A percentile compares a stretch with the other conserved stretches of the same genome.
These are phyloP conservation scores for Hesperophylax magnus DNA, from an alignment of 1,140 invertebrate genomes.

Conservation along the genomic window DNA sequence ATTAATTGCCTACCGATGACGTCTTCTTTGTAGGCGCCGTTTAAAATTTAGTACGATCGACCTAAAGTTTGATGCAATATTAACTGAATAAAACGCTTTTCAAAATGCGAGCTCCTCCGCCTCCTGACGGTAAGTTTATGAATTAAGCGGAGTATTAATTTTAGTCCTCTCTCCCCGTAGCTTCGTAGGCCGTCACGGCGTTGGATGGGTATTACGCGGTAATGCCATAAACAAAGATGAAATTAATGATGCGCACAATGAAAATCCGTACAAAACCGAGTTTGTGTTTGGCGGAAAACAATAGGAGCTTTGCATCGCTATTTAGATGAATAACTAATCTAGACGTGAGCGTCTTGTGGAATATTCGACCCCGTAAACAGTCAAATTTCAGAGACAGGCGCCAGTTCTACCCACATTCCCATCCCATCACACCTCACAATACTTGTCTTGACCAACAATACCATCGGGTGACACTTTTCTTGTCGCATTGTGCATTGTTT, in stretches of 20 bases:
- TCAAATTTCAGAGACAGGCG: slow-evolving; percentile 40
- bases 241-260: slow-evolving; percentile 58
- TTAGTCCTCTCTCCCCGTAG: slow-evolving; percentile 36
- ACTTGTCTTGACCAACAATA: not conserved
- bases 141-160: slow-evolving; percentile 54
- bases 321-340: slow-evolving; percentile 56
- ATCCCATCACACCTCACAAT: not conserved
- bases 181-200: slow-evolving; percentile 27
- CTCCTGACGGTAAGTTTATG: slow-evolving; percentile 38
- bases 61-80: slow-evolving; percentile 43
- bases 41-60: slow-evolving; percentile 31
- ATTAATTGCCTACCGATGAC: slow-evolving; percentile 50
- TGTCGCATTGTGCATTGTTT: slow-evolving; percentile 29
- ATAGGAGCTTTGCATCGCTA: slow-evolving; percentile 54
- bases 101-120: not conserved
- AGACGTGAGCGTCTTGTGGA: slow-evolving; percentile 41
- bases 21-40: slow-evolving; percentile 29
- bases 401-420: too few relatives aligned
- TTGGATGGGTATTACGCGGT: slow-evolving; percentile 53
- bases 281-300: slow-evolving; percentile 56
- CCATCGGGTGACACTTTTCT: not conserved
- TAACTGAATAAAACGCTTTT: slow-evolving; percentile 43
- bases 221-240: slow-evolving; percentile 58
- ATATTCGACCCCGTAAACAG: slow-evolving; percentile 28
- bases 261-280: slow-evolving; percentile 58